phyloP scores from a whole-genome alignment of 1,140 invertebrate species.

The Orius insidiosus region DNA sequence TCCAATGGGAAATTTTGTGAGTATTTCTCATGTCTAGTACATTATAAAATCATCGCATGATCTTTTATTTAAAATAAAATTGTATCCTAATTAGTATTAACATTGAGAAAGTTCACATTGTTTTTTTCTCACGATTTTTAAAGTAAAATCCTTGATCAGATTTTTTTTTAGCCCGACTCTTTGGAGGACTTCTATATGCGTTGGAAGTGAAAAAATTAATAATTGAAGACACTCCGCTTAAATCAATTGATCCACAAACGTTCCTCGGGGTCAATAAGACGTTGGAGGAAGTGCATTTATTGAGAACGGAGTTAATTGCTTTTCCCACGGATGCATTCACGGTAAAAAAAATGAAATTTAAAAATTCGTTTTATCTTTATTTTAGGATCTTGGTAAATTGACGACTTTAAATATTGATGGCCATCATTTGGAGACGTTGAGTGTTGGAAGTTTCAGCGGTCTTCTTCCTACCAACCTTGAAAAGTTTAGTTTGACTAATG shows the following conservation, averaged over 20 bases:
- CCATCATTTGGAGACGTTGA: constrained; percentile 41
- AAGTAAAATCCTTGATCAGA: no score
- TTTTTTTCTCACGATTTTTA: no score
- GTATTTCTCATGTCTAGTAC: constrained; percentile 20
- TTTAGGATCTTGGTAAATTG: constrained; percentile 55
- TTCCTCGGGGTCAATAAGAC: constrained; percentile 63
- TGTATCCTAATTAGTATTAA: not conserved
- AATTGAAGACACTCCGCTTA: constrained; percentile 54
- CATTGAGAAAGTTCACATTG: no score
- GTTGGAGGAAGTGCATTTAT: constrained; percentile 50
- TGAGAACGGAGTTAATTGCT: constrained; percentile 40
- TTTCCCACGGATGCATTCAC: constrained; percentile 54
- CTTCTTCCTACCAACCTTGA: constrained; percentile 40
- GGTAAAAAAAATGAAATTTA: constrained; percentile 27
- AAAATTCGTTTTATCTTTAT: constrained; percentile 15
- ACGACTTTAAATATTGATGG: constrained; percentile 48
- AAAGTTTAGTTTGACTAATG: constrained; percentile 44
- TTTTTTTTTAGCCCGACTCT: constrained; percentile 42
- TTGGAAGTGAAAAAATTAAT: constrained; percentile 45
- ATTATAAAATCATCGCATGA: no score
- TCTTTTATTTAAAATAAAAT: not conserved
- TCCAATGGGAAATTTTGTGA: constrained; percentile 54
- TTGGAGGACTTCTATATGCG: constrained; percentile 59
- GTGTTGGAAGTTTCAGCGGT: constrained; percentile 45
- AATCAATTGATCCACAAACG: constrained; percentile 48